phyloP scores from a whole-genome alignment of 2,888 invertebrate species.

The Ennomos erosarius region DNA sequence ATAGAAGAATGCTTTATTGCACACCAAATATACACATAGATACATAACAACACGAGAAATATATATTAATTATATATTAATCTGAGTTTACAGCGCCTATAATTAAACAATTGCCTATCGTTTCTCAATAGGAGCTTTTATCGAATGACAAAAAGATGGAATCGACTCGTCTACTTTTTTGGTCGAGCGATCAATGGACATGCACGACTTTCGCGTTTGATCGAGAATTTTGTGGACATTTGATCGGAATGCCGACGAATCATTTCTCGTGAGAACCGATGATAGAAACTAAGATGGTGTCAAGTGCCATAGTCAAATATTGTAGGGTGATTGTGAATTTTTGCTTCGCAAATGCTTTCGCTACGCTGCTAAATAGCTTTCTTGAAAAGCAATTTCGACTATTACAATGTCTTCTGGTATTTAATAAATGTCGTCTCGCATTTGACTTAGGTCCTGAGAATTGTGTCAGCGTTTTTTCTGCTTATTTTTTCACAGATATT shows the following conservation, averaged over 20 bases:
- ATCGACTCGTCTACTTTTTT: slow-evolving; percentile 70
- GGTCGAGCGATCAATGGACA: slow-evolving; percentile 72
- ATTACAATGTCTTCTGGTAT: slow-evolving; percentile 53
- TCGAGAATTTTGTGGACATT: slow-evolving; percentile 73
- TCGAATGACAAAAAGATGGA: slow-evolving; percentile 64
- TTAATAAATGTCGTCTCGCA: slow-evolving; percentile 57
- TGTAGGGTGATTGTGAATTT: slow-evolving; percentile 76
- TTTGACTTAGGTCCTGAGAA: slow-evolving; percentile 68
- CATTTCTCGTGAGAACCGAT: slow-evolving; percentile 82
- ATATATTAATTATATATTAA: too few species aligned
- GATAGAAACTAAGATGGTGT: slow-evolving; percentile 51
- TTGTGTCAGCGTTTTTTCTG: slow-evolving; percentile 57
- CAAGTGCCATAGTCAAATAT: slow-evolving; percentile 72
- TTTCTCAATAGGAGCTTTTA: slow-evolving; percentile 40
- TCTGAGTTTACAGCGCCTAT: slow-evolving; percentile 4
- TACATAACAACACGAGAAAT: too few species aligned
- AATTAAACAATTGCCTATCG: slow-evolving; percentile 33
- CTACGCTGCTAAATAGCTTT: slow-evolving; percentile 72
- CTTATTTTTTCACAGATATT: slow-evolving; percentile 5
- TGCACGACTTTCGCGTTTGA: slow-evolving; percentile 82
- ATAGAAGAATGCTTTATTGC: too few species aligned
- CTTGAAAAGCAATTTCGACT: slow-evolving; percentile 69
- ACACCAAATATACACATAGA: too few species aligned
- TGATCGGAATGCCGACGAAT: slow-evolving; percentile 69
- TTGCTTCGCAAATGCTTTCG: slow-evolving; percentile 80